A percentile compares a stretch with the other conserved stretches of the same genome.
phyloP scores from a whole-genome alignment of 2,113 vertebrate genomes.

The Anthoscopus minutus region DNA sequence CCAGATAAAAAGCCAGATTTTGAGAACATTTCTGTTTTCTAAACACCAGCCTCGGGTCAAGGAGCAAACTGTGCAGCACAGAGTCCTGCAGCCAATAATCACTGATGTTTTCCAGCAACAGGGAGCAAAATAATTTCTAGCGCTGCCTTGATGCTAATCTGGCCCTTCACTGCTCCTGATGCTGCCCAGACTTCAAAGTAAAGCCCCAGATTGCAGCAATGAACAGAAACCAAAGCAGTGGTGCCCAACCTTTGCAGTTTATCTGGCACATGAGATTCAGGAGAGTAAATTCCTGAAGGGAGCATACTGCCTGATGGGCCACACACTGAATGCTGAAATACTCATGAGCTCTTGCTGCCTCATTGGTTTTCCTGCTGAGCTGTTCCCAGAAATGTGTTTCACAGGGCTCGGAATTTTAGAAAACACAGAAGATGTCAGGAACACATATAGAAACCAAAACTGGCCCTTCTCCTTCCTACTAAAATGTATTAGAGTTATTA shows the following conservation, averaged over 20 bases:
- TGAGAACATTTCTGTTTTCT: rapidly evolving
- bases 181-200: background rate
- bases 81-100: rapidly evolving
- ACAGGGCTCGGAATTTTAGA: background rate
- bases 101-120: background rate
- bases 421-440: background rate
- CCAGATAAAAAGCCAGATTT: background rate
- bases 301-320: background rate
- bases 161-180: background rate
- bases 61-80: rapidly evolving
- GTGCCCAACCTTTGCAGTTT: background rate
- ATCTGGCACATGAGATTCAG: background rate
- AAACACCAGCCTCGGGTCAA: rapidly evolving
- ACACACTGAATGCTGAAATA: background rate
- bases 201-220: background rate
- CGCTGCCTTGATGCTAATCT: background rate
- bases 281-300: background rate
- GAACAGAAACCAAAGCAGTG: background rate
- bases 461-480: background rate
- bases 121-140: background rate
- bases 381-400: background rate
- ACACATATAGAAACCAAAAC: background rate
- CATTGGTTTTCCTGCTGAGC: background rate
- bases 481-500: background rate
- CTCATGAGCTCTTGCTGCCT: background rate